phyloP scores from a whole-genome alignment of 2,888 invertebrate species.

The Anaspis maculata region DNA sequence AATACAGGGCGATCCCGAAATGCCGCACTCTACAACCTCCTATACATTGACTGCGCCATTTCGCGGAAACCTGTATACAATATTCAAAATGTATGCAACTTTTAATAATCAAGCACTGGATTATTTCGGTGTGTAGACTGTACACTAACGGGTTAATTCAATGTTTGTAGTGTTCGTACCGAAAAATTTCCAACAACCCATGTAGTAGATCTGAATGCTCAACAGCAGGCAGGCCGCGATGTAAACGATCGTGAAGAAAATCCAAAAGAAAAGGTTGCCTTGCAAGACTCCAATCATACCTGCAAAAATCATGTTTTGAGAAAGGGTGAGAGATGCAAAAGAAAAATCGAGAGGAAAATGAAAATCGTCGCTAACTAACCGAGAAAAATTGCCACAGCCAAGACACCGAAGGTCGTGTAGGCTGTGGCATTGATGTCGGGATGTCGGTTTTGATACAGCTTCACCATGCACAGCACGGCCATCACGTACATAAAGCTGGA shows the following conservation, averaged over 20 bases:
- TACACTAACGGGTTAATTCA: too few relatives aligned
- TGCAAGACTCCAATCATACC: slow-evolving; percentile 60
- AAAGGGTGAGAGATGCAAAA: slow-evolving; percentile 2
- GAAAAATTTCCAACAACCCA: slow-evolving; percentile 64
- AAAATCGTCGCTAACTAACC: too few relatives aligned
- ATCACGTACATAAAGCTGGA: slow-evolving; percentile 92
- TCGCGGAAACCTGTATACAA: too few relatives aligned
- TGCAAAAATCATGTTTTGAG: too few relatives aligned
- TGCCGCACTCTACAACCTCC: too few relatives aligned
- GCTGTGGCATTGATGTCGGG: slow-evolving; percentile 82
- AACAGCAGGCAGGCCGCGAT: slow-evolving; percentile 56
- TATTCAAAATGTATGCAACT: neutral
- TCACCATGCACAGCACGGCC: slow-evolving; percentile 76
- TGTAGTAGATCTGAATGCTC: slow-evolving; percentile 66
- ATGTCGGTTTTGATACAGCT: slow-evolving; percentile 80
- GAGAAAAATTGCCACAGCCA: slow-evolving; percentile 68
- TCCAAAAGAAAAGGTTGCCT: slow-evolving; percentile 60
- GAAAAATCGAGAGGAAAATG: neutral
- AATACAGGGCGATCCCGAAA: too few relatives aligned
- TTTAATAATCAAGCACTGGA: slow-evolving; percentile 21
- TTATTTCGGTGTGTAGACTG: too few relatives aligned
- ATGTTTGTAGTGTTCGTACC: too few relatives aligned
- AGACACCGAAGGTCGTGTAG: slow-evolving; percentile 66
- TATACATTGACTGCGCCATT: too few relatives aligned
- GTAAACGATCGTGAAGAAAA: slow-evolving; percentile 62